These are phyloP conservation scores for Plectropomus leopardus DNA, from an alignment of 2,113 vertebrate species.

Conservation along the genomic window DNA sequence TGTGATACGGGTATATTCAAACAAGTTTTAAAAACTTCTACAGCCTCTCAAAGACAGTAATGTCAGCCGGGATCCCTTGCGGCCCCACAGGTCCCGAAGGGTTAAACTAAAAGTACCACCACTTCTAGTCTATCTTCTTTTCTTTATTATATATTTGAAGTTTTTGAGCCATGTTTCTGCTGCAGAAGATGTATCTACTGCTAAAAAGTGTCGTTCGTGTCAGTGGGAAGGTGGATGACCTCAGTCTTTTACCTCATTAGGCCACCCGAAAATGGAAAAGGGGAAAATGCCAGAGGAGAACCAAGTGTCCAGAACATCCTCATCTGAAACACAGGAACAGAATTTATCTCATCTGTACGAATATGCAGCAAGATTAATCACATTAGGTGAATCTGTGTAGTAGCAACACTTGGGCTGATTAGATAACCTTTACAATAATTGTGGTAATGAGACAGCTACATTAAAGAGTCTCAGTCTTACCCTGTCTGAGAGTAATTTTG, in stretches of 20 bases:
- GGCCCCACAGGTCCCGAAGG: too few species aligned
- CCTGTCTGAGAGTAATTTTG: slow-evolving; percentile 90
- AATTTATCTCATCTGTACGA: slow-evolving; percentile 29
- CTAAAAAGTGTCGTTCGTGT: slow-evolving; percentile 18
- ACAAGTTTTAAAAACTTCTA: too few species aligned
- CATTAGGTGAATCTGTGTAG: slow-evolving; percentile 2
- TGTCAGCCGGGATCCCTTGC: too few species aligned
- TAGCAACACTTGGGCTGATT: slow-evolving; percentile 20
- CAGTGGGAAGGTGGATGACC: slow-evolving; percentile 18
- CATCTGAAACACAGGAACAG: slow-evolving; percentile 79
- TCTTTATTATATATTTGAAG: not conserved
- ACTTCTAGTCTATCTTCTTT: not conserved
- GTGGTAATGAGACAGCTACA: not conserved
- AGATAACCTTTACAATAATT: slow-evolving; percentile 5
- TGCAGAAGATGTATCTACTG: not conserved
- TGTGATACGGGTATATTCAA: too few species aligned
- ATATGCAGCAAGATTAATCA: slow-evolving; percentile 28
- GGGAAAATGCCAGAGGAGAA: slow-evolving; percentile 95
- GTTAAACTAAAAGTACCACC: too few species aligned
- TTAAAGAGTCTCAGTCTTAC: slow-evolving; percentile 71
- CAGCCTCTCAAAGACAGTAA: too few species aligned
- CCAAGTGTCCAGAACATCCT: slow-evolving; percentile 92
- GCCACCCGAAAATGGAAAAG: slow-evolving; percentile 93
- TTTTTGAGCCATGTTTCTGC: not conserved
- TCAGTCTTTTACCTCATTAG: slow-evolving; percentile 85